phyloP scores from a whole-genome alignment of 2,113 vertebrate species.

The Thunnus thynnus region DNA sequence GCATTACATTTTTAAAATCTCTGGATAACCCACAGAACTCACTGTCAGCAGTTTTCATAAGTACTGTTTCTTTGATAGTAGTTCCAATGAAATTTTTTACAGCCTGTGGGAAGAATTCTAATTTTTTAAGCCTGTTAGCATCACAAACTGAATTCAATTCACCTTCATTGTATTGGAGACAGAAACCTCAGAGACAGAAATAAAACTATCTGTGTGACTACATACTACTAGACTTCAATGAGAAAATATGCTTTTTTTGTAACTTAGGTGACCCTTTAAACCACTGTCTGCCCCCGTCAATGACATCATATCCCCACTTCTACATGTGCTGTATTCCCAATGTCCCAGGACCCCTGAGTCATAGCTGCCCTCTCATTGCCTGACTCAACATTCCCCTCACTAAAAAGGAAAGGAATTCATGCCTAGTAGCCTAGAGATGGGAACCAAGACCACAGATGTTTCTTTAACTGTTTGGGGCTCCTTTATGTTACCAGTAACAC shows the following conservation, averaged over 20 bases:
- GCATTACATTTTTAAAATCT: not conserved
- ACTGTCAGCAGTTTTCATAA: not conserved
- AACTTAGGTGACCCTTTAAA: not conserved
- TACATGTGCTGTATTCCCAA: conserved; percentile 18
- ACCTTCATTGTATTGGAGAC: not conserved
- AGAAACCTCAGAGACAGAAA: too few species aligned
- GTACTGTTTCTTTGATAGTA: not conserved
- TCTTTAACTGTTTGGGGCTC: conserved; percentile 18
- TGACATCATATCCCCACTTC: conserved; percentile 28
- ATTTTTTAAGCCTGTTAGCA: not conserved
- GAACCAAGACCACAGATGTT: conserved; percentile 29
- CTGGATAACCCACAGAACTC: not conserved
- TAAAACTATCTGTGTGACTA: too few species aligned
- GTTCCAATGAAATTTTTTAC: not conserved
- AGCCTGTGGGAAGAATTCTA: not conserved
- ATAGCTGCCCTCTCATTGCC: conserved; percentile 33
- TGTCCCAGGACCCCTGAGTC: conserved; percentile 46
- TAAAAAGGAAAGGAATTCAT: conserved; percentile 57
- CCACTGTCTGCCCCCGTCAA: not conserved
- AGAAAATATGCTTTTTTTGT: conserved; percentile 1
- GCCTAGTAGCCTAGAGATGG: conserved; percentile 3
- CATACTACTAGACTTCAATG: too few species aligned
- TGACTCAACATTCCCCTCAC: conserved; percentile 49
- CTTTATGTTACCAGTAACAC: not conserved
- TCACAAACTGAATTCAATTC: not conserved